Evolutionary conservation across 2,113 vertebrate genomes (phyloP), one percentile per base, ranked within the genome.

Genomic region (Corynorhinus townsendii): DNA sequence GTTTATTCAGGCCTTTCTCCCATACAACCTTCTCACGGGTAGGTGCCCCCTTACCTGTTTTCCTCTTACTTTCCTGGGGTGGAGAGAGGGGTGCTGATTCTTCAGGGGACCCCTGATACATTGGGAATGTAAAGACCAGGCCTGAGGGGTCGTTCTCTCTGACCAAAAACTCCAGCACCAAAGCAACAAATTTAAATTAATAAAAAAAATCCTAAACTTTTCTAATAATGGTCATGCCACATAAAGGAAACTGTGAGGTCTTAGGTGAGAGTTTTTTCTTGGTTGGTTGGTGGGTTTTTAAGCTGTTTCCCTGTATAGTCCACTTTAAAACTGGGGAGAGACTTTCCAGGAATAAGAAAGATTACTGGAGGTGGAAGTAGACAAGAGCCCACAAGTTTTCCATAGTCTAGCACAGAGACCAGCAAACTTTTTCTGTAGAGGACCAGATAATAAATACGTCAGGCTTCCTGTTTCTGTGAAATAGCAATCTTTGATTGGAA

Each of bases 401-500:
- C 22, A 35, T 10, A 12, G 4, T 68, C 45, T 82, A 45, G 33
- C 64, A 85, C 1, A 56, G 14, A 14, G 24, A 10, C 40, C 71
- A n/a, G 26, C 12, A 62, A 35, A 38, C 3, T 7, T 80, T 72
- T 52, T 35, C n/a, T 20, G 3, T 33, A 28, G 38, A 79, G 7
- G 22, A 3, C 26, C 68, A 75, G 80, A 66, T 10, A n/a, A 11
- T 43, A 15, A 52, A 45, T 93, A 79, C 86, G 33, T 95, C 20
- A 56, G n/a, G 68, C 10, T 62, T 91, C 45, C 14, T 69, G 45
- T 62, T n/a, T 75, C 81, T 86, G 59, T 43, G 7, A 26, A 52
- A 17, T 59, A 64, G 68, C 64, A 64, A 56, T 54, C 64, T 86
- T 73, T 85, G 72, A 33, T 93, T 77, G 35, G 40, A 72, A 79